Base-by-base conservation (phyloP, 2,888 invertebrate genomes). In the Cenopis cana region DNA sequence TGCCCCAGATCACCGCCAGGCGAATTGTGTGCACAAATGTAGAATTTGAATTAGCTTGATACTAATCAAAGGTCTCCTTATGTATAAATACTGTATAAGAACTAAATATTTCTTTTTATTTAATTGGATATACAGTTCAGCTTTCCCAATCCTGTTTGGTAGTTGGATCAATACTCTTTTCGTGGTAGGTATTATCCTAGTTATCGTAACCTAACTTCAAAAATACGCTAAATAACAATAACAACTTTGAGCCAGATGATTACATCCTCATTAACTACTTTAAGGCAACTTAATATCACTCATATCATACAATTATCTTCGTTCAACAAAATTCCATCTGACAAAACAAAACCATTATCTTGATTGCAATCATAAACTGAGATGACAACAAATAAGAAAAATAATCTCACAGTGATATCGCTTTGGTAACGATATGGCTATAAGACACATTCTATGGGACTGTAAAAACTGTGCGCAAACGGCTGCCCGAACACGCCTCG, bases 381-480 rank as follows among this genome's bases (percentile, higher is more conserved):
- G 75, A 64, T 70, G 76, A 76, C 78, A 77, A 76, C 73, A 74
- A 72, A 70, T 69, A 76, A 75, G 77, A 79, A 71, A 56, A 71
- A 71, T 67, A 74, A 80, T 80, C 73, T 78, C 70, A 70, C 74
- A 75, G 78, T 79, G 83, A 84, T 84, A 85, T 81, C 80, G 75
- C 78, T 77, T 81, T 73, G 73, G 82, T 82, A 82, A 82, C 80
- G 84, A 83, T 75, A 77, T 76, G 79, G 78, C 81, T 75, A 77
- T 77, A 41, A 41, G 79, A 77, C 81, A 81, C 82, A 82, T 71
- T 83, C 78, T 82, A 75, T 79, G 78, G 74, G 75, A 80, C 79
- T 81, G 84, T 85, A 84, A 86, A 88, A 86, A 84, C 85, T 84
- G 82, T 85, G 86, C 86, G 85, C 85, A 85, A 88, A 89, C 87